Base-by-base conservation (phyloP, 37 sponge, comb jelly and placozoan genomes). In the Tethya wilhelma region DNA sequence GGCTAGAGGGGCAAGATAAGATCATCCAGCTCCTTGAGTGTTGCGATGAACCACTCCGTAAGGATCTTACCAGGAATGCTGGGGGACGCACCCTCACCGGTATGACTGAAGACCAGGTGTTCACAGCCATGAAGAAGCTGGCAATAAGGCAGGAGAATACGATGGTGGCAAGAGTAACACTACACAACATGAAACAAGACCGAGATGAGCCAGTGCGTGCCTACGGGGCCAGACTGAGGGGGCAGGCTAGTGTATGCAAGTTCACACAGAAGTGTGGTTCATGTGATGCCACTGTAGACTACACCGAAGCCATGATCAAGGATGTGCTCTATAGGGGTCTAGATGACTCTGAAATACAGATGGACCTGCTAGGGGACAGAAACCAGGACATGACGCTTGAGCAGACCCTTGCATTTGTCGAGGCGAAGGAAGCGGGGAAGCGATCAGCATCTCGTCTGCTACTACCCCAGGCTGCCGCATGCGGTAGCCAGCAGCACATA, bases 181-280 rank as follows among this genome's bases (percentile, higher is more conserved):
- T 75, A 32, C 76, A 75, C 62, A 71, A 83, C 58, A 74, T 83
- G 84, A 73, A 41, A 41, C 84, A 83, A 30, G 84, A 83, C 55
- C 46, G 84, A 44, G 84, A 72, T 81, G 82, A 81, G 37, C 64
- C 80, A 69, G 33, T 80, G 11, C 70, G 71, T 55, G 64, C 73
- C 7, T 81, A 44, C 25, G 73, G 82, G 41, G 64, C 82, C 45
- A 81, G 73, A 30, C 44, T 81, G 19, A 56, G 53, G 42, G 82
- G 73, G 19, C 73, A 81, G 32, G 73, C 73, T 25, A 71, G 82
- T 26, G 30, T 79, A 33, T 81, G 73, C 65, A 81, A 72, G 67
- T 81, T 72, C 64, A 59, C 32, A 17, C 62, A 72, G 45, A 32
- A 71, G 30, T 81, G 82, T 34, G 9, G 73, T 23, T 40, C 41